Evolutionary conservation across 2,888 invertebrate genomes (phyloP), one percentile per base, ranked within the genome.

Genomic region (Danaus chrysippus): DNA sequence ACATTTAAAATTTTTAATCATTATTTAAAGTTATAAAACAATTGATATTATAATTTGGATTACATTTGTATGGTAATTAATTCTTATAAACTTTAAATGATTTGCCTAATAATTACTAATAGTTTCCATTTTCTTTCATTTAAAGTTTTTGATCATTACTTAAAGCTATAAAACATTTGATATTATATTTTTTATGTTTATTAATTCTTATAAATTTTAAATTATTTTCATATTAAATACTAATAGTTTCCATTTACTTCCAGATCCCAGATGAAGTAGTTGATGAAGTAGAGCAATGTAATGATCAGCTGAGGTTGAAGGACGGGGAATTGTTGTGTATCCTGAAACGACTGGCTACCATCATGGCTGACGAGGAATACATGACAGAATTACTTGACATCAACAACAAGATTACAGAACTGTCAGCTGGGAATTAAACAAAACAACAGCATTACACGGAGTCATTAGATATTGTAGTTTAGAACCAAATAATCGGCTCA

Each of bases 351-450:
- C 88, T 96, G 62, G 94, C 95, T 44, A 92, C 92, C 73, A 93
- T 96, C 75, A 92, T 96, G 81, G 91, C 92, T 23, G 96, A 97
- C 77, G 92, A 93, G 72, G 93, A 93, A 71, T 97, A 96, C 79
- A 92, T 96, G 79, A 89, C 91, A 19, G 95, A 96, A 82, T 90
- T 96, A 57, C 86, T 96, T 71, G 93, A 93, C 58, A 93, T 97
- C 76, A 96, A 97, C 84, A 90, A 93, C 70, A 93, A 93, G 74
- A 94, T 97, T 75, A 90, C 88, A 0, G 81, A 86, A 63, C 79
- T 91, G 0, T 91, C 91, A 10, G 87, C 90, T 63, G 90, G 86
- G n/a, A 52, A 64, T 17, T 59, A 49, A 53, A 54, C 56, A 56
- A 42, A 41, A 10, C 9, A 23, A 41, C 71, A 69, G 11, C 15